Evolutionary conservation across 2,888 invertebrate species (phyloP), one percentile per base, ranked within the genome.

Genomic region (Charanyca ferruginea): DNA sequence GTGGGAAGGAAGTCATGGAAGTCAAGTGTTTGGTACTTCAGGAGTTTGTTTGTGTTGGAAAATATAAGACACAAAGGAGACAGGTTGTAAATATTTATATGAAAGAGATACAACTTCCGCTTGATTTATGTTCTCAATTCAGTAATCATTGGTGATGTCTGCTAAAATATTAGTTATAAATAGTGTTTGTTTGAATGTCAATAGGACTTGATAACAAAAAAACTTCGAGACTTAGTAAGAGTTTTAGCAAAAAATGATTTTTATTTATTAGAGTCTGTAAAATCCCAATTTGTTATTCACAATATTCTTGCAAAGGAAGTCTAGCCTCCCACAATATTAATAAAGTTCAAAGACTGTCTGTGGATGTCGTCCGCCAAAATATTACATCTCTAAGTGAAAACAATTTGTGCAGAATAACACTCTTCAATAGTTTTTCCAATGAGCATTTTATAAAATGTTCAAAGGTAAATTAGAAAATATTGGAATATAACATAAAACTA

Each of bases 321-420:
- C 51, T 52, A 62, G 23, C 8, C 22, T 59, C n/a, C 66, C 16
- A 22, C 49, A 49, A 67, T 66, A 78, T 62, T 60, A 72, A 59
- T 76, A 60, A 72, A 72, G 68, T 75, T 80, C 55, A 68, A 77
- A 63, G 58, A 72, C 64, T 65, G 54, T 55, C 42, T 66, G 60
- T 45, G 38, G 49, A 67, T 48, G 8, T 63, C n/a, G 45, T 47
- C 38, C 23, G 51, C n/a, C 22, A n/a, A 55, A 61, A 62, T 44
- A 57, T 68, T 42, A 44, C 22, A 58, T 66, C 58, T 35, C 8
- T 11, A 5, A 16, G 18, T 59, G 22, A 48, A 32, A 59, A 72
- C n/a, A 54, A 68, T 63, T 53, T 53, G n/a, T 32, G n/a, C 13
- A 8, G 38, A 22, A 22, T n/a, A 13, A 55, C 48, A 49, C 23